A percentile compares a stretch with the other conserved stretches of the same genome.
These are phyloP conservation scores for Hystrix brachyura DNA, from an alignment of 2,113 vertebrate species.

Conservation along the genomic window DNA sequence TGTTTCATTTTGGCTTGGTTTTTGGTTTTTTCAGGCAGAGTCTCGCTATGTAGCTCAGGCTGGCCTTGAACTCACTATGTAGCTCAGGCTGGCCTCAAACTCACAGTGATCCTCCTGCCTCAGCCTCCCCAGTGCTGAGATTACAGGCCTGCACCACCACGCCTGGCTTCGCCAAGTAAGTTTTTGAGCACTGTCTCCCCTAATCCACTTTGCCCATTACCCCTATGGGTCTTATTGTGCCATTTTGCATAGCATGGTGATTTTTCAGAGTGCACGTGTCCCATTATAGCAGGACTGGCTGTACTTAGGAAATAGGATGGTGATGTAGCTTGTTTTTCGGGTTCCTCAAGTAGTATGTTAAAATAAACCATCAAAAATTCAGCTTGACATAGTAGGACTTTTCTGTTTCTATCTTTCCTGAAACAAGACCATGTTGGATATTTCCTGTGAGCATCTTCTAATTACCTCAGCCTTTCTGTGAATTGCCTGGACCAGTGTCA, in stretches of 20 bases:
- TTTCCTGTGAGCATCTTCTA: not conserved
- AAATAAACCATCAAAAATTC: constrained; percentile 34
- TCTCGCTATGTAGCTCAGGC: not conserved
- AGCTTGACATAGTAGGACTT: not conserved
- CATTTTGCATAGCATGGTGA: not conserved
- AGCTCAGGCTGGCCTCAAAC: not conserved
- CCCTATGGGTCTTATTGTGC: not conserved
- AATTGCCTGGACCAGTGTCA: not conserved
- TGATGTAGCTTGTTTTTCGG: not conserved
- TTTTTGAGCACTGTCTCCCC: not conserved
- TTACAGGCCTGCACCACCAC: not conserved
- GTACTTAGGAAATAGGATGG: not conserved
- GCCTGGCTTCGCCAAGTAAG: not conserved
- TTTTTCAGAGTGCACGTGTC: not conserved
- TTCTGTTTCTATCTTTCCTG: constrained; percentile 22
- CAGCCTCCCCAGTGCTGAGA: not conserved
- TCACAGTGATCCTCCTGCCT: not conserved
- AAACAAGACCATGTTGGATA: not conserved
- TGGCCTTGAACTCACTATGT: not conserved
- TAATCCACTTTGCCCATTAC: not conserved
- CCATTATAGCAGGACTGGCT: not conserved
- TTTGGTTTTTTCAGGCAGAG: not conserved
- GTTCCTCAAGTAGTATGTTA: not conserved
- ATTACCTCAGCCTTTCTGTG: not conserved
- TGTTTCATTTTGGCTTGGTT: not conserved